Percentiles rank a stretch among this genome's conserved stretches.
Evolutionary conservation across 2,797 vertebrate species (phyloP).

Genomic region (Lagorchestes hirsutus): DNA sequence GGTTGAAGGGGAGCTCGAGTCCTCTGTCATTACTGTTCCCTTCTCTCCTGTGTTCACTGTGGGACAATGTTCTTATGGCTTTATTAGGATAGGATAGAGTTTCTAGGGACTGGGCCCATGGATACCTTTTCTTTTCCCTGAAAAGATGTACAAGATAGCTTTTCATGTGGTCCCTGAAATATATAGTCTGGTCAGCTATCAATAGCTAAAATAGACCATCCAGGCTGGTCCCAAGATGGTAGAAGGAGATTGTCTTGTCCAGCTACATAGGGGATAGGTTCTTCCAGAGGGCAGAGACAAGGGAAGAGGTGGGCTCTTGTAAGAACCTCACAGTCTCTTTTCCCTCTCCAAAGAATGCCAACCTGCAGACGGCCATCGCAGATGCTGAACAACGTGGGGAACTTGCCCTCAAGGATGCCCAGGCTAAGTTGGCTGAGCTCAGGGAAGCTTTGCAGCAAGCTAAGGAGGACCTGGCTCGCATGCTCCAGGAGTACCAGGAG

Average conservation of each 20-base stretch:
- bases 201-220: background rate
- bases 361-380: slow-evolving; percentile 89
- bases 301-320: background rate
- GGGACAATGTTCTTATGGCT: background rate
- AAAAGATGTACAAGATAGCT: background rate
- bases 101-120: background rate
- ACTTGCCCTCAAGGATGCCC: slow-evolving; percentile 88
- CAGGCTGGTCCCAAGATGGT: background rate
- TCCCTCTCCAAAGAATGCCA: slow-evolving; percentile 83
- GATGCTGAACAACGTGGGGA: slow-evolving; percentile 90
- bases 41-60: background rate
- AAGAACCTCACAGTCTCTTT: background rate
- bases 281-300: background rate
- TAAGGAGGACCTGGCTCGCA: slow-evolving; percentile 91
- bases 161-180: background rate
- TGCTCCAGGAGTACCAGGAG: slow-evolving; percentile 92
- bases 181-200: background rate
- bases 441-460: slow-evolving; percentile 76
- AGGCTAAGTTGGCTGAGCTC: slow-evolving; percentile 86
- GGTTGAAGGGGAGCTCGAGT: background rate
- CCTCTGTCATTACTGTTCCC: background rate
- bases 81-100: background rate
- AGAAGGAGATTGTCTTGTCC: background rate
- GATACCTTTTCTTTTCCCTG: background rate
- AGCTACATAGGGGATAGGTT: background rate